Base-by-base conservation (phyloP, 2,797 vertebrate species). In the Dendrocincla tyrannina region DNA sequence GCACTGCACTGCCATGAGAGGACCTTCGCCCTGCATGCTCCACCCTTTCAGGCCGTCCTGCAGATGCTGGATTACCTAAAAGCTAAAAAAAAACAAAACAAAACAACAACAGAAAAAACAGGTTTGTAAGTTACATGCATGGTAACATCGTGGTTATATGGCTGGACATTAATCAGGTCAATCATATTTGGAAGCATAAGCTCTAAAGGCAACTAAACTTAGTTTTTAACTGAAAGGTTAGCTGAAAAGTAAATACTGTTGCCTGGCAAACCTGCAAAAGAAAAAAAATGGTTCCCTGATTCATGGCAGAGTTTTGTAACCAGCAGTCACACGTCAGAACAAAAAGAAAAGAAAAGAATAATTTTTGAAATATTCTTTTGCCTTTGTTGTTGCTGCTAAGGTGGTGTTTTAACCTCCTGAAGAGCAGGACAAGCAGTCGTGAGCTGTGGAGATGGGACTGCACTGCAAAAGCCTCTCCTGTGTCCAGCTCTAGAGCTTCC, bases 11-110 rank as follows among this genome's bases (percentile, higher is more conserved):
- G 89, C 98, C 97, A 18, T 98, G 99, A 93, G 98, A 96, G 85
- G 97, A 97, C 97, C 99, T 98, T 95, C 98, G 98, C 88, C 98
- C 98, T 11, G 97, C 95, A 41, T 98, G 98, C 89, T 99, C 99
- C 96, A 55, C 97, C 95, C 98, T 98, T 90, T 99, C 98, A 0
- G 97, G 96, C 77, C 98, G 98, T 96, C 98, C 98, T 25, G 98
- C 97, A 25, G 98, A 98, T 8, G 98, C 95, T 9, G 99, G 98
- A 97, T 99, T 99, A 89, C 99, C 99, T 98, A 99, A 98, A 98
- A 99, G 99, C 99, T 99, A 98, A 96, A 98, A 96, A 96, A 75
- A 97, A 95, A 97, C 96, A 97, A 98, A 96, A 98, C 95, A 72
- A 97, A 95, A 97, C 95, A 93, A 97, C 97, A 97, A 95, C 79